These are phyloP conservation scores for Elephas maximus DNA, from an alignment of 2,113 vertebrate species.

Conservation along the genomic window DNA sequence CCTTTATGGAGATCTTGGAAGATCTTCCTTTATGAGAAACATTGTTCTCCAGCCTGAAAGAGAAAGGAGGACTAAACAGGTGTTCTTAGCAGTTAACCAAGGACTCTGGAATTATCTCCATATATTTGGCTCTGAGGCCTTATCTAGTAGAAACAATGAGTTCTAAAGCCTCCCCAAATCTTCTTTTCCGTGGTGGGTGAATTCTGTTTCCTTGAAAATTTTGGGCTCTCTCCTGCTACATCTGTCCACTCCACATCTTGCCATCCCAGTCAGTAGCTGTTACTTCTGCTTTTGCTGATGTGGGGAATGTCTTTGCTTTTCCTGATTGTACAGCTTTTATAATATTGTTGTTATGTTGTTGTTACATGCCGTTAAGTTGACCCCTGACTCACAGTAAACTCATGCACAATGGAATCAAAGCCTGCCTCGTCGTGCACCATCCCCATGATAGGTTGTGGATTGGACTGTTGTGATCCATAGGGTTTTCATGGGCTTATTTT, in stretches of 20 bases:
- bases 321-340: background rate
- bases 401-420: no score
- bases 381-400: no score
- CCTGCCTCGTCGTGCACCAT: no score
- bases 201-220: constrained; percentile 24
- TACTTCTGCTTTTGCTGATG: background rate
- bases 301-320: background rate
- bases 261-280: background rate
- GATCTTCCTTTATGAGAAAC: background rate
- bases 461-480: no score
- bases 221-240: background rate
- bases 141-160: background rate
- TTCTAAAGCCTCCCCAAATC: background rate
- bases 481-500: no score
- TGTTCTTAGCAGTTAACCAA: background rate
- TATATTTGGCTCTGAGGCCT: background rate
- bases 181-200: background rate
- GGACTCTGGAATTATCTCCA: background rate
- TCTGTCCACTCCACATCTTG: background rate
- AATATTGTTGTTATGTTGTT: background rate
- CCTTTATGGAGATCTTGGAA: background rate
- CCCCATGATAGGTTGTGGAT: no score
- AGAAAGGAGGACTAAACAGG: background rate
- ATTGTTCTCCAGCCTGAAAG: background rate
- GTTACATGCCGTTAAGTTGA: no score